Base-by-base conservation (phyloP, 2,113 vertebrate species). In the Dunckerocampus dactyliophorus region DNA sequence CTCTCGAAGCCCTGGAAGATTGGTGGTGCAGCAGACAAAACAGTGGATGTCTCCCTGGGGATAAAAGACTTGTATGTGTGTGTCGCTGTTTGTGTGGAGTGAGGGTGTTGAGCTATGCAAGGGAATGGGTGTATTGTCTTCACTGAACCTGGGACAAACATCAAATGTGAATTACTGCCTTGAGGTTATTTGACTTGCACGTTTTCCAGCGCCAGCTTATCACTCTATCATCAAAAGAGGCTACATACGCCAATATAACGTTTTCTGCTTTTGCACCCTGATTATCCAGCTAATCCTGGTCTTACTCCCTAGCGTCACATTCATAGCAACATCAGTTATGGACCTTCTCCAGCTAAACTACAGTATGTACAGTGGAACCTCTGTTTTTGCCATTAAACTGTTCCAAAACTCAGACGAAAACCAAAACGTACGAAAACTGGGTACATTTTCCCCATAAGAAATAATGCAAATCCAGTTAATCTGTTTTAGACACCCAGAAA, bases 11-110 rank as follows among this genome's bases (percentile, higher is more conserved):
- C 24, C 67, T 75, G 69, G 73, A 81, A 69, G 73, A 81, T 76
- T 82, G 75, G 72, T 74, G 62, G 74, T 76, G 74, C 81, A 63
- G 82, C 73, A 71, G 79, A 76, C 77, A 75, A 85, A 81, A 77
- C 72, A 62, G 73, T 60, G 73, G 61, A 67, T 62, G 72, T 75
- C 65, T 86, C 79, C 77, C 69, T 50, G 51, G 75, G 76, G 69
- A 82, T 52, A 68, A 69, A 80, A 69, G 60, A 34, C 16, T 15
- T 53, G 28, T 9, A 4, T 75, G 60, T 81, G 74, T 52, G 77
- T 78, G 75, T 51, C 59, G 46, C 12, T 21, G 8, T 48, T 45
- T 63, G 37, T 60, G 58, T 69, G 59, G 34, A 39, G 8, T n/a
- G 16, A 43, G 43, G 47, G 22, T 31, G 47, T 43, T 28, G 12